These are phyloP conservation scores for Tachina lurida DNA, from an alignment of 2,888 invertebrate species.

Conservation along the genomic window DNA sequence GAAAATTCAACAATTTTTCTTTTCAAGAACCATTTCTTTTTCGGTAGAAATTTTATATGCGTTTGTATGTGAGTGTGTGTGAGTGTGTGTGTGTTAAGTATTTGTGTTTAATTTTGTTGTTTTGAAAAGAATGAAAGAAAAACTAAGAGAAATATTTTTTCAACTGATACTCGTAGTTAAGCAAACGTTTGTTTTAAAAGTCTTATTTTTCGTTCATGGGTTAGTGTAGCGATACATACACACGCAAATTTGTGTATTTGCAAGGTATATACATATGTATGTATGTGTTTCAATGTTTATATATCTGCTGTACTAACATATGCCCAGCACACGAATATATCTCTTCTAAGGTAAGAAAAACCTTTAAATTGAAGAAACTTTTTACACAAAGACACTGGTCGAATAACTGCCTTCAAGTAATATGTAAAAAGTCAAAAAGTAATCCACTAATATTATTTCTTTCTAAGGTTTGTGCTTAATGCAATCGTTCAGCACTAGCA, in stretches of 20 bases:
- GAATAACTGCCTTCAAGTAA: too few species aligned
- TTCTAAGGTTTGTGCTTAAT: too few species aligned
- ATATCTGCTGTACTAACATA: slow-evolving; percentile 36
- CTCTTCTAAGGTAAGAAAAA: too few species aligned
- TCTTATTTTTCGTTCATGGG: slow-evolving; percentile 37
- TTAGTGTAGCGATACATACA: slow-evolving; percentile 14
- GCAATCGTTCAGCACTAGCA: too few species aligned
- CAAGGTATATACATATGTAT: slow-evolving; percentile 5
- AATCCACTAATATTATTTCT: too few species aligned
- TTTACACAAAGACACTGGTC: too few species aligned
- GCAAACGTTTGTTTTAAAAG: slow-evolving; percentile 66
- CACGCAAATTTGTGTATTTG: neutral
- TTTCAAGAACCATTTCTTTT: slow-evolving; percentile 56
- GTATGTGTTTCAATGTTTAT: slow-evolving; percentile 43
- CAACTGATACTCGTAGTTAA: slow-evolving; percentile 65
- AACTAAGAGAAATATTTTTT: slow-evolving; percentile 39
- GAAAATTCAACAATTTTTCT: slow-evolving; percentile 69
- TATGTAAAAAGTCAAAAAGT: too few species aligned
- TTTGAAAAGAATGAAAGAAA: slow-evolving; percentile 17
- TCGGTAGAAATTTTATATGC: neutral
- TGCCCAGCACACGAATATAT: slow-evolving; percentile 5
- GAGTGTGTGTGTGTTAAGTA: slow-evolving; percentile 12
- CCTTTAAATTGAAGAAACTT: too few species aligned
- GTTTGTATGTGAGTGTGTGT: slow-evolving; percentile 12
- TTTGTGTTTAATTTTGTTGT: slow-evolving; percentile 58